These are phyloP conservation scores for Chalcosyrphus nemorum DNA, from an alignment of 2,888 invertebrate genomes.

Conservation along the genomic window DNA sequence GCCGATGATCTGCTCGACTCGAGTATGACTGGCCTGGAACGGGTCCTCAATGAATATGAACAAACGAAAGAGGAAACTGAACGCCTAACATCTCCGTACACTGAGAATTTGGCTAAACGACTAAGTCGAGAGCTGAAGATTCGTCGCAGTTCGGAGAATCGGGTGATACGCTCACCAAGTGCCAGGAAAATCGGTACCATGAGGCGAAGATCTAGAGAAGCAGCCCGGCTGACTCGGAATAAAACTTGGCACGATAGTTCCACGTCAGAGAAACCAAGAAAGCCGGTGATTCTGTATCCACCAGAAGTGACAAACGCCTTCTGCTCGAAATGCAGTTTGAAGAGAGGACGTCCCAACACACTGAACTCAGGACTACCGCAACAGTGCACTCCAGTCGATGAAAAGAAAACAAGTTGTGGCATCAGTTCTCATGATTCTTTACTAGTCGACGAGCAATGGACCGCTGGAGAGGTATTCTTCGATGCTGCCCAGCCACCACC, in stretches of 20 bases:
- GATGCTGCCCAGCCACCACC: constrained; percentile 33
- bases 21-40: constrained; percentile 82
- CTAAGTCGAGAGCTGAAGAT: constrained; percentile 89
- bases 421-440: background rate
- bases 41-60: constrained; percentile 88
- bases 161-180: constrained; percentile 90
- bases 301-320: constrained; percentile 77
- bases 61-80: constrained; percentile 88
- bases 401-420: constrained; percentile 11
- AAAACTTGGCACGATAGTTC: constrained; percentile 86
- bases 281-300: constrained; percentile 34
- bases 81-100: constrained; percentile 76
- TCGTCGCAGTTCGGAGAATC: constrained; percentile 86
- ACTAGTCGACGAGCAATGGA: constrained; percentile 79
- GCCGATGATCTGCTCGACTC: constrained; percentile 4
- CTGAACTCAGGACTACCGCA: constrained; percentile 80
- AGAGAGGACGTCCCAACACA: constrained; percentile 83
- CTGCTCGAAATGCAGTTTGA: constrained; percentile 84
- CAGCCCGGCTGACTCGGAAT: constrained; percentile 83
- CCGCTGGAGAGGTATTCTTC: constrained; percentile 81
- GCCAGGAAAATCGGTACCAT: constrained; percentile 91
- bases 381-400: constrained; percentile 58
- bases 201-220: constrained; percentile 88
- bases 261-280: constrained; percentile 32
- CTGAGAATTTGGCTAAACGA: constrained; percentile 88